Conservation (phyloP, 2,113 vertebrate species). For the Hystrix cristata region DNA sequence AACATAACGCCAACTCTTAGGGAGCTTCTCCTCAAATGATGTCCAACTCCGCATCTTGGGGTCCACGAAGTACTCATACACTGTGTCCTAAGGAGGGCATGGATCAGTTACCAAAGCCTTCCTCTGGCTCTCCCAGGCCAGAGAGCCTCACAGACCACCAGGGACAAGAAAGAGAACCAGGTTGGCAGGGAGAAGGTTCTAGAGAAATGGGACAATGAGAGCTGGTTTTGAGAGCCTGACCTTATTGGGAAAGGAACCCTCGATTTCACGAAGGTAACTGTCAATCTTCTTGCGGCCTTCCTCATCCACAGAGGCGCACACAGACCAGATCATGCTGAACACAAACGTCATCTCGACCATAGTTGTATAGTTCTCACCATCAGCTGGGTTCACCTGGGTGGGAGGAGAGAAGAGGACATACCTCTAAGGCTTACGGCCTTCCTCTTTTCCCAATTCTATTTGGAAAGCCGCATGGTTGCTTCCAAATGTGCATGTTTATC, state of each 20-base stretch:
- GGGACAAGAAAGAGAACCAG: neutral
- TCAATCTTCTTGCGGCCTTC: slow-evolving; percentile 93
- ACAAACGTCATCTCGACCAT: slow-evolving; percentile 93
- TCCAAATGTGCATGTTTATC: neutral
- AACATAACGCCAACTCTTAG: slow-evolving; percentile 92
- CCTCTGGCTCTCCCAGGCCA: neutral
- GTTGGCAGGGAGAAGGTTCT: neutral
- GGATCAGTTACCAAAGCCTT: neutral
- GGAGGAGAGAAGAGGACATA: neutral
- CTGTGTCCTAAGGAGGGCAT: slow-evolving; percentile 88
- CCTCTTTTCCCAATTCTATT: neutral
- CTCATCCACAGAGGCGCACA: slow-evolving; percentile 94
- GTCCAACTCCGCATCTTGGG: slow-evolving; percentile 92
- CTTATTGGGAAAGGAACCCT: slow-evolving; percentile 94
- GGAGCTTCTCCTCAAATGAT: slow-evolving; percentile 93
- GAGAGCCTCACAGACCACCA: neutral
- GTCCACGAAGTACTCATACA: slow-evolving; percentile 95
- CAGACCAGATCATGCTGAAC: slow-evolving; percentile 96
- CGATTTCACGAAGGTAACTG: slow-evolving; percentile 92
- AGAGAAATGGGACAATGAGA: neutral
- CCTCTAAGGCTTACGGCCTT: neutral
- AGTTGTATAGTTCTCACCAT: slow-evolving; percentile 85
- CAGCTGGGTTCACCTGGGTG: slow-evolving; percentile 89
- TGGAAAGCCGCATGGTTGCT: neutral
- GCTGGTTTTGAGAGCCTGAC: slow-evolving; percentile 76